Conservation (phyloP, 2,113 vertebrate species). For the Prinia subflava region DNA sequence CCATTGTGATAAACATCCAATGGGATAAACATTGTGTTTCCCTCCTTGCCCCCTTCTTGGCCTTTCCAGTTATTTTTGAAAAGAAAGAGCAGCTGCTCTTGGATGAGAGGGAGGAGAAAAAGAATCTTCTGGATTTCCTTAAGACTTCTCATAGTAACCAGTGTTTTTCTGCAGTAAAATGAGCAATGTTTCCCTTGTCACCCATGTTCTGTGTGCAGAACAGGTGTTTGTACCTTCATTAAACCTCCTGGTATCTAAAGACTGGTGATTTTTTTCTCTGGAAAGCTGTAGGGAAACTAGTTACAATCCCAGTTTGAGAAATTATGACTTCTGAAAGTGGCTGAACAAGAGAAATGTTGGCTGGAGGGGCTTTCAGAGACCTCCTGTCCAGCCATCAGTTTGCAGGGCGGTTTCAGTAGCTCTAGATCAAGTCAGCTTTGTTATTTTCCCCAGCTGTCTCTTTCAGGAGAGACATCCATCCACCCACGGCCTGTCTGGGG, state of each 20-base stretch:
- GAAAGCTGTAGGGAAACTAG: not conserved
- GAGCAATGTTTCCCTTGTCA: not conserved
- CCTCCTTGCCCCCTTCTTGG: not conserved
- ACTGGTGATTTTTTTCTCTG: not conserved
- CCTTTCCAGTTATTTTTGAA: not conserved
- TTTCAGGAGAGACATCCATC: not conserved
- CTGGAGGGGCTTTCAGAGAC: not conserved
- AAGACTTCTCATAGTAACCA: not conserved
- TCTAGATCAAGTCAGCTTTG: not conserved
- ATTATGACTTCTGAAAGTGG: not conserved
- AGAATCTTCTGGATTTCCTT: not conserved
- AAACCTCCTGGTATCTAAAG: not conserved
- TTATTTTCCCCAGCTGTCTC: not conserved
- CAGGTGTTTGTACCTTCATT: not conserved
- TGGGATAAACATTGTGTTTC: not conserved
- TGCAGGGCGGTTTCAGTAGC: not conserved
- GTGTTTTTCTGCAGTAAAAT: not conserved
- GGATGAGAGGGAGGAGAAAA: not conserved
- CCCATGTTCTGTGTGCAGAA: not conserved
- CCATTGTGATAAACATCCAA: too few relatives aligned
- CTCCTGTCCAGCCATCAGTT: not conserved
- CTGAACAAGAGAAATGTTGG: not conserved
- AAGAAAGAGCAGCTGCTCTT: not conserved
- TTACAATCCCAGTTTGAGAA: not conserved
- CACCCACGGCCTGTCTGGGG: not conserved